A percentile compares a stretch with the other conserved stretches of the same genome.
These are phyloP conservation scores for Plusia festucae DNA, from an alignment of 2,888 invertebrate species.

Conservation along the genomic window DNA sequence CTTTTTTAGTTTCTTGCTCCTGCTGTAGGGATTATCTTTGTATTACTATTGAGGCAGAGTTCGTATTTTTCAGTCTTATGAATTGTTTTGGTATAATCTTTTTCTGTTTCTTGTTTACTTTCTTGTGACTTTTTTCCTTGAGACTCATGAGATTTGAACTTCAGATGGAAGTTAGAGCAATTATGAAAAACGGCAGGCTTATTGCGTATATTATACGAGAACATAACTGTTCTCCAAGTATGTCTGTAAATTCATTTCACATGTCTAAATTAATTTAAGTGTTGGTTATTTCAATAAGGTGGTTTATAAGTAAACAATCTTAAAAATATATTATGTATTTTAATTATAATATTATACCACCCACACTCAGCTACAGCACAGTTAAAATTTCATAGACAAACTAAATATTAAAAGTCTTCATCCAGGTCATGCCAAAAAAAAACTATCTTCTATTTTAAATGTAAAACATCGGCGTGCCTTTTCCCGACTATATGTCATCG, in stretches of 20 bases:
- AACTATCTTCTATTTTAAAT: constrained; percentile 51
- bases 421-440: constrained; percentile 10
- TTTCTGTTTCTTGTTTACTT: constrained; percentile 15
- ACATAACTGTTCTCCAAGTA: too few relatives aligned
- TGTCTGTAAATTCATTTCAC: too few relatives aligned
- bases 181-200: background rate
- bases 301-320: too few relatives aligned
- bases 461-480: constrained; percentile 51
- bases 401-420: background rate
- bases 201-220: too few relatives aligned
- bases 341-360: too few relatives aligned
- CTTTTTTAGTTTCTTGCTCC: constrained; percentile 31
- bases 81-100: constrained; percentile 24
- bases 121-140: constrained; percentile 5
- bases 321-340: too few relatives aligned
- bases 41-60: constrained; percentile 35
- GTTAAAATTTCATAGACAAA: too few relatives aligned
- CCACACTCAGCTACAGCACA: too few relatives aligned
- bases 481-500: constrained; percentile 69
- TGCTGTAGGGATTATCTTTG: constrained; percentile 32
- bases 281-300: too few relatives aligned
- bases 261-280: too few relatives aligned
- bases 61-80: constrained; percentile 24
- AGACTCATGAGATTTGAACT: background rate
- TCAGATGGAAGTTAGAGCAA: too few relatives aligned